Evolutionary conservation across 2,797 vertebrate species (phyloP), one percentile per base, ranked within the genome.

Genomic region (Tachyglossus aculeatus): DNA sequence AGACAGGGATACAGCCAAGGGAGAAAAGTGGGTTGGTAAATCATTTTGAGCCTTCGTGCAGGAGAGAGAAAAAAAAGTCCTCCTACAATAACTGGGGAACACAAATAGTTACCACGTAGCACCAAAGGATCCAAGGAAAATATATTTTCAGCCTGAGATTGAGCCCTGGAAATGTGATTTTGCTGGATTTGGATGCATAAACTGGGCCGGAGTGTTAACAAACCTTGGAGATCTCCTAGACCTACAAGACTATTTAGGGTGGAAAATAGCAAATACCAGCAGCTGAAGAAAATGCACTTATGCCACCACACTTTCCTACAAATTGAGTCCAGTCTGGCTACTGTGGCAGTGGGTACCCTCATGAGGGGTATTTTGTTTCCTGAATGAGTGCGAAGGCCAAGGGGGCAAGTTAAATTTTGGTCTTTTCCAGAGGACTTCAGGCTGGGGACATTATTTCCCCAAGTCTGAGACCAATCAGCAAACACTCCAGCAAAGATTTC

Each of bases 51-150:
- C 12, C 18, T 40, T 68, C 34, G 41, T 60, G 45, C 3, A 68
- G 44, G 8, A 67, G 15, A 36, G 10, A 32, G 15, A 21, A 36
- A 29, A 51, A 53, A 39, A 40, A 45, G 14, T 1, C n/a, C n/a
- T n/a, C n/a, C n/a, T n/a, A n/a, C n/a, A n/a, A n/a, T n/a, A n/a
- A n/a, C n/a, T 38, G 25, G 65, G 45, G 34, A 21, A 21, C 16
- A 55, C 2, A 31, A 24, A 57, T 7, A 82, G 58, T 74, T 84
- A 81, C 75, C 71, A 72, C 69, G 84, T 7, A 71, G 59, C 71
- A 84, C 75, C 19, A 67, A 76, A 50, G n/a, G 77, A 67, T 87
- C 85, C 86, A 87, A 88, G 83, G 82, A 86, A 88, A 88, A 81
- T 82, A 86, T 0, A 1, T 33, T 67, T 54, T 43, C 41, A 16